Percentiles rank a stretch among this genome's conserved stretches.
Conservation (phyloP, 2,113 vertebrate species). For the Pterocles orientalis region DNA sequence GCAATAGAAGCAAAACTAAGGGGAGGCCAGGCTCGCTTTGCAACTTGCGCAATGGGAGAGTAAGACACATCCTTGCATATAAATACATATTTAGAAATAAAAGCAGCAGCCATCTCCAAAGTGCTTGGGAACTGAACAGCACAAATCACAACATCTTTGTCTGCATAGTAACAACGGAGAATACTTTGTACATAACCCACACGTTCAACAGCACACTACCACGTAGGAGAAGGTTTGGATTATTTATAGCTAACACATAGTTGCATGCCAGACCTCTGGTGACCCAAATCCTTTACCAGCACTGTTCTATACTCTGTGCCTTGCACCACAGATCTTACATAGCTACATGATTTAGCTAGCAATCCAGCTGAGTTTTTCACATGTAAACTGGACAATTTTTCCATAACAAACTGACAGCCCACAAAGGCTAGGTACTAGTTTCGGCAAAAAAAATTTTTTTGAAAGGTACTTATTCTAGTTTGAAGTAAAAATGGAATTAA, state of each 20-base stretch:
- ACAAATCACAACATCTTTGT: neutral
- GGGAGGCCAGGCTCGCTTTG: neutral
- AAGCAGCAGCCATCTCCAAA: neutral
- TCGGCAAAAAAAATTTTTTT: neutral
- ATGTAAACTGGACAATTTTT: neutral
- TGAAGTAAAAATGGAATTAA: neutral
- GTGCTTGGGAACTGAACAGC: neutral
- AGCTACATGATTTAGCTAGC: neutral
- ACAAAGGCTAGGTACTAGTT: neutral
- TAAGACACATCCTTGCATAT: neutral
- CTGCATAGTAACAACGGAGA: neutral
- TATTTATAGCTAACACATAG: neutral
- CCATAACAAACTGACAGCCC: neutral
- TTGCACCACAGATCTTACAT: neutral
- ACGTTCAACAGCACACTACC: rapidly evolving
- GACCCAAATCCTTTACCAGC: neutral
- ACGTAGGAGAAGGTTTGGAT: neutral
- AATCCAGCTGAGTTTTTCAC: neutral
- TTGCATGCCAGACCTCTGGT: neutral
- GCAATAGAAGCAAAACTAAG: neutral
- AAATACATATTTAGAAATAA: neutral
- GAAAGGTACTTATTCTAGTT: neutral
- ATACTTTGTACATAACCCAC: neutral
- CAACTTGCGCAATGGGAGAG: neutral
- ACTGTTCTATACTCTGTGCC: neutral